Conservation (phyloP, 2,888 invertebrate genomes). For the Zhuqinia jingwanae region DNA sequence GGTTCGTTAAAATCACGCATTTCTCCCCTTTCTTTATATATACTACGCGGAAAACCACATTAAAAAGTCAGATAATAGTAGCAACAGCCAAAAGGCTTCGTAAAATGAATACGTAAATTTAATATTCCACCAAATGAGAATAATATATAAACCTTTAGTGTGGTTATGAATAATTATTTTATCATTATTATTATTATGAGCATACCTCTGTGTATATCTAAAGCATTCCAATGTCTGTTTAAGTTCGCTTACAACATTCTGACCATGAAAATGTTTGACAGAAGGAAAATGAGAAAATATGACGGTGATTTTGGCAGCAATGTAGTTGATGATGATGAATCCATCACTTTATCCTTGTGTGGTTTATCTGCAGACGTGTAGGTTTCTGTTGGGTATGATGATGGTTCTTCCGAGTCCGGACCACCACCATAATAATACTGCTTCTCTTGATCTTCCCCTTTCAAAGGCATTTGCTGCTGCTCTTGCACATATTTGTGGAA, state of each 20-base stretch:
- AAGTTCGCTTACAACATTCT: slow-evolving; percentile 3
- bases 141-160: too few species aligned
- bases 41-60: too few species aligned
- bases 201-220: neutral
- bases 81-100: too few species aligned
- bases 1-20: too few species aligned
- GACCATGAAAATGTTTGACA: slow-evolving; percentile 5
- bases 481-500: slow-evolving; percentile 44
- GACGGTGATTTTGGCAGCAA: slow-evolving; percentile 36
- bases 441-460: neutral
- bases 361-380: neutral
- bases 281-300: slow-evolving; percentile 20
- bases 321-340: slow-evolving; percentile 35
- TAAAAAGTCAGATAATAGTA: too few species aligned
- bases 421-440: neutral
- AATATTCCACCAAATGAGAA: too few species aligned
- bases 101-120: too few species aligned
- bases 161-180: too few species aligned
- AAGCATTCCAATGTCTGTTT: neutral
- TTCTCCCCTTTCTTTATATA: too few species aligned
- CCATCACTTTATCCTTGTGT: slow-evolving; percentile 13
- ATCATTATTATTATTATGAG: neutral
- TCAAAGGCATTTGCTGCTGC: slow-evolving; percentile 8
- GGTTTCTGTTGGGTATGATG: neutral
- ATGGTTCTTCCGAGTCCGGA: too few species aligned